Base-by-base conservation (phyloP, 2,797 vertebrate species). In the Enteromius viviparus region DNA sequence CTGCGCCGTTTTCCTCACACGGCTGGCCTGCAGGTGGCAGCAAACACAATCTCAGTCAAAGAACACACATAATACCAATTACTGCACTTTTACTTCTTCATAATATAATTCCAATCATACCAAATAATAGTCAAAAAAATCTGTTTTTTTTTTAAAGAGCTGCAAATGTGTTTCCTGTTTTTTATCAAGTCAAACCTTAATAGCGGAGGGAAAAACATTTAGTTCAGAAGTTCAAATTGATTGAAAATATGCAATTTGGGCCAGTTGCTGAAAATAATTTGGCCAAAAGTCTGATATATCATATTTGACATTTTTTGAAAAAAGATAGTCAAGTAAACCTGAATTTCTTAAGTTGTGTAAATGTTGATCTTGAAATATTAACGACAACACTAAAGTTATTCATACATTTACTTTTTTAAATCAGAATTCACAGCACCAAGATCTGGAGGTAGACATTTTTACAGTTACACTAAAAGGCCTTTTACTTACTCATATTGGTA, bases 1-100 rank as follows among this genome's bases (percentile, higher is more conserved):
- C 96, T 96, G 90, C 96, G 95, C 98, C 97, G 23, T 99, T 99
- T 89, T 99, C 97, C 71, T 97, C 97, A 89, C 96, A 99, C 0
- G 92, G 93, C 29, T 98, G 98, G 89, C 96, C 98, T 99, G 89
- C 66, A 93, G 93, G 21, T 87, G 17, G 92, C 87, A 86, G 42
- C n/a, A 78, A 14, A 75, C 19, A 60, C 40, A 71, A 19, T 7
- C 40, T 40, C 29, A 82, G 70, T 76, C 74, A 47, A 14, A 37
- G 37, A 69, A 79, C 47, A 81, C 72, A 40, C 23, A 60, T 0
- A 45, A 47, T 40, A 45, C 29, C 37, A 21, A 60, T 47, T 55
- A 40, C 17, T 66, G 62, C 2, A 0, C 9, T 8, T 42, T 40
- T 42, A 55, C n/a, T 12, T 69, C 34, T 26, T 47, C 3, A 29